Evolutionary conservation across 2,113 vertebrate genomes (phyloP).

Genomic region (Lanius collurio): DNA sequence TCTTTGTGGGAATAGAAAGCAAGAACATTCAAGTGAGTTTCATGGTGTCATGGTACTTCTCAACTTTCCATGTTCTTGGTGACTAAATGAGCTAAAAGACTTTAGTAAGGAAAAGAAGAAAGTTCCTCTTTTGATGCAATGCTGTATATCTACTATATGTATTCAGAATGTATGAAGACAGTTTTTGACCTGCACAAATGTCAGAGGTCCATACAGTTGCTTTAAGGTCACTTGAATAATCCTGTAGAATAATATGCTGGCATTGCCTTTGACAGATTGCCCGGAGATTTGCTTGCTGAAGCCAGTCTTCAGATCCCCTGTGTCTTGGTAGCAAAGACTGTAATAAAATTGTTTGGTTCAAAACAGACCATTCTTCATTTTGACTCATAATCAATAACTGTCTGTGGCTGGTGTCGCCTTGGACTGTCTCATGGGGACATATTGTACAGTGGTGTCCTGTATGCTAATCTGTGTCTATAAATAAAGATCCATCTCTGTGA

Average conservation of each 20-base stretch:
- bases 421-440: not conserved
- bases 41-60: not conserved
- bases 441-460: not conserved
- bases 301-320: slow-evolving; percentile 9
- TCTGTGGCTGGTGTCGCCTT: not conserved
- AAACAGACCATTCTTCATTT: slow-evolving; percentile 53
- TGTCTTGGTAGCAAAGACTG: slow-evolving; percentile 19
- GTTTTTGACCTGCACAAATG: slow-evolving; percentile 51
- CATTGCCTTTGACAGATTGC: slow-evolving; percentile 43
- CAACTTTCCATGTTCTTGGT: not conserved
- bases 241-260: not conserved
- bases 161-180: slow-evolving; percentile 35
- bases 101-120: not conserved
- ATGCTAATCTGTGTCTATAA: slow-evolving; percentile 35
- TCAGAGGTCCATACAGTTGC: slow-evolving; percentile 20
- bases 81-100: not conserved
- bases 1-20: not conserved
- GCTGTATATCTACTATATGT: not conserved
- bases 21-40: accelerated
- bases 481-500: not conserved
- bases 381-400: slow-evolving; percentile 57
- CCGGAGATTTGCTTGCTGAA: slow-evolving; percentile 38
- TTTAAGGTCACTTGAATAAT: slow-evolving; percentile 45
- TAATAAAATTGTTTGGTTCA: slow-evolving; percentile 59
- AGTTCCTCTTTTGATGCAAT: not conserved